Conservation (phyloP, 2,797 vertebrate species). For the Sebastes alutus region DNA sequence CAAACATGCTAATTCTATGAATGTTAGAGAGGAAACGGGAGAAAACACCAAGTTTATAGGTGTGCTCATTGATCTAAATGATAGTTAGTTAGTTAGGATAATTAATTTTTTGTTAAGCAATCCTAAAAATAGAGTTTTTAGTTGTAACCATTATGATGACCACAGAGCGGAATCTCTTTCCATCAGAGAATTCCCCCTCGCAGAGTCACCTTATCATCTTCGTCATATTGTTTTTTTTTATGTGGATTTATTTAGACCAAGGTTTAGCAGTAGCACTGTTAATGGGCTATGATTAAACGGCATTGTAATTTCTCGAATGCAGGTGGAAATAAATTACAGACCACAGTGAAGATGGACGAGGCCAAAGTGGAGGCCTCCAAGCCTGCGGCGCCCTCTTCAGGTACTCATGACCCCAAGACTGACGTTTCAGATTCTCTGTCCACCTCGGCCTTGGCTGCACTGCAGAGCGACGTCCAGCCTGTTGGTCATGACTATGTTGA, state of each 20-base stretch:
- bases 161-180: neutral
- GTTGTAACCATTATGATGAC: neutral
- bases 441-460: constrained; percentile 88
- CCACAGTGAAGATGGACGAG: constrained; percentile 91
- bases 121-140: neutral
- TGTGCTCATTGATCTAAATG: neutral
- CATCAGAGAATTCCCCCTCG: neutral
- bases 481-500: constrained; percentile 99
- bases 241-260: neutral
- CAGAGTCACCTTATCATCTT: neutral
- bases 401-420: constrained; percentile 66
- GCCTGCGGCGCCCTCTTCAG: constrained; percentile 36
- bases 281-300: neutral
- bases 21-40: neutral
- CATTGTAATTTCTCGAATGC: neutral
- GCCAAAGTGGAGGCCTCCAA: constrained; percentile 82
- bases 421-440: constrained; percentile 86
- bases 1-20: too few species aligned
- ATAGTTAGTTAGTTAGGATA: neutral
- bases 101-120: neutral
- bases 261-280: neutral
- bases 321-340: constrained; percentile 96
- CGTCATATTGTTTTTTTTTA: neutral
- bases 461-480: constrained; percentile 96
- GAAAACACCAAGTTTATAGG: neutral